Evolutionary conservation across 2,888 invertebrate genomes (phyloP).

Genomic region (Mechanitis messenoides): DNA sequence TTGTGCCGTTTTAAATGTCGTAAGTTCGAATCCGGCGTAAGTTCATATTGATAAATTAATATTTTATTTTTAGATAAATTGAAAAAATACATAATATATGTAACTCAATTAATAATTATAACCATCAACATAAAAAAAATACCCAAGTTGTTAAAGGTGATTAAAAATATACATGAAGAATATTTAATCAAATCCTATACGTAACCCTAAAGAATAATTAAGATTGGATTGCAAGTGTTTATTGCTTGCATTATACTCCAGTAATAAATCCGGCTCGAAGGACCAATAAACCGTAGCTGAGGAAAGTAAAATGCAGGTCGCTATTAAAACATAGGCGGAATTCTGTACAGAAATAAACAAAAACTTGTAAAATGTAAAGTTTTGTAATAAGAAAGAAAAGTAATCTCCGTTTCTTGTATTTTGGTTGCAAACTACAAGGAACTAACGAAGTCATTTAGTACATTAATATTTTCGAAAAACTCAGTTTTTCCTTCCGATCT

Average conservation of each 20-base stretch:
- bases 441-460: constrained; percentile 7
- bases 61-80: too few species aligned
- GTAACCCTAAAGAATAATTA: constrained; percentile 49
- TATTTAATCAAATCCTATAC: constrained; percentile 20
- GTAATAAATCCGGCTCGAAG: constrained; percentile 54
- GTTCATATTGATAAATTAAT: too few species aligned
- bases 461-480: constrained; percentile 10
- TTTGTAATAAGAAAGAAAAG: constrained; percentile 19
- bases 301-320: constrained; percentile 33
- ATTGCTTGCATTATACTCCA: constrained; percentile 48
- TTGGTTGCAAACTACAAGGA: constrained; percentile 19
- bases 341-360: constrained; percentile 23
- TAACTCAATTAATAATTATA: too few species aligned
- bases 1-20: too few species aligned
- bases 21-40: too few species aligned
- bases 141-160: too few species aligned
- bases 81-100: too few species aligned
- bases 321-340: constrained; percentile 28
- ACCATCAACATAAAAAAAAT: too few species aligned
- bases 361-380: constrained; percentile 21
- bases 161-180: background rate
- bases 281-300: constrained; percentile 55
- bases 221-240: constrained; percentile 55
- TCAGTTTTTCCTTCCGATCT: too few species aligned
- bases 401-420: constrained; percentile 23